Evolutionary conservation across 2,888 invertebrate species (phyloP).

Genomic region (Tuberolachnus salignus): DNA sequence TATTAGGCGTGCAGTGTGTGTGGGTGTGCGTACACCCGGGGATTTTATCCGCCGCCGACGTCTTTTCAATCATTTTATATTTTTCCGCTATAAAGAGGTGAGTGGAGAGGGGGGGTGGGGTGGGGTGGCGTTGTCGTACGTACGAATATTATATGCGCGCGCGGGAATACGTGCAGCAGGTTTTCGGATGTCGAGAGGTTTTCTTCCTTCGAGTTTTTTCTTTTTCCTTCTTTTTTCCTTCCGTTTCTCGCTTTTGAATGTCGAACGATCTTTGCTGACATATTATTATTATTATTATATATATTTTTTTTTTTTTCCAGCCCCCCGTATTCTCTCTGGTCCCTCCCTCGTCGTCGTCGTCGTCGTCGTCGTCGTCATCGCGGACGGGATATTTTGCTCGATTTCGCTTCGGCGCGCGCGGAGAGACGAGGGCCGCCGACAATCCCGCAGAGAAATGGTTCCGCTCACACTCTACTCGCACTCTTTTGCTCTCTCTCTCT

Average conservation of each 20-base stretch:
- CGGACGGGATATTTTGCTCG: neutral
- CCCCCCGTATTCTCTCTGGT: too few relatives aligned
- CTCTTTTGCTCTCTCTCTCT: neutral
- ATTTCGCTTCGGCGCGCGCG: slow-evolving; percentile 22
- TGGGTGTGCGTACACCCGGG: neutral
- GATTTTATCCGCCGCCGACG: neutral
- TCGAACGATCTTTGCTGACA: slow-evolving; percentile 42
- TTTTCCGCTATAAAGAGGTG: slow-evolving; percentile 1
- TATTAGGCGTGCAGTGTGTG: neutral
- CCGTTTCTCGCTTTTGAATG: slow-evolving; percentile 14
- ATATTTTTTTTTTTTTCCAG: slow-evolving; percentile 8
- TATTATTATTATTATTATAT: too few relatives aligned
- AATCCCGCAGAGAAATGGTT: slow-evolving; percentile 31
- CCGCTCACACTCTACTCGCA: neutral
- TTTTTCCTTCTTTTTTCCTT: neutral
- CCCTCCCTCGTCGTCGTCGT: too few relatives aligned
- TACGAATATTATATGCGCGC: neutral
- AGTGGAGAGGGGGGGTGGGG: too few relatives aligned
- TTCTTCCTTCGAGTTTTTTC: neutral
- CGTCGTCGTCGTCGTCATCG: too few relatives aligned
- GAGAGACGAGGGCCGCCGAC: neutral
- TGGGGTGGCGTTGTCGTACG: too few relatives aligned
- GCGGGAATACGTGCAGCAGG: neutral
- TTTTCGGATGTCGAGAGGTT: slow-evolving; percentile 24
- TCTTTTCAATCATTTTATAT: slow-evolving; percentile 47